Conservation (phyloP, 2,888 invertebrate species). For the Sialis fuliginosa region DNA sequence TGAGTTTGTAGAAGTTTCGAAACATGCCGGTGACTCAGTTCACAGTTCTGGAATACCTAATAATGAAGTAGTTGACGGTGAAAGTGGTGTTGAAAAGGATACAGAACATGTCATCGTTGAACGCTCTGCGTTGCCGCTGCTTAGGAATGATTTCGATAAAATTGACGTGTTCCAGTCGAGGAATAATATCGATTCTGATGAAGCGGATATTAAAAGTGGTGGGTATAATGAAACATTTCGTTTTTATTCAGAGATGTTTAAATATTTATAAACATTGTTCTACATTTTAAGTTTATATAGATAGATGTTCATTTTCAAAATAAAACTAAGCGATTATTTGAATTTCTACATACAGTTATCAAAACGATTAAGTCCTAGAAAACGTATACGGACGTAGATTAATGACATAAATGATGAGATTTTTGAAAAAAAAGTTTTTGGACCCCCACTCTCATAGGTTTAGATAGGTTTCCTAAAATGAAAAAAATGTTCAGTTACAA, state of each 20-base stretch:
- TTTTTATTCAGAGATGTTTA: not conserved
- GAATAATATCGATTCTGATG: conserved; percentile 32
- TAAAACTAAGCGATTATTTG: not conserved
- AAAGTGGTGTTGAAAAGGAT: not conserved
- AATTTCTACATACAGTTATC: not conserved
- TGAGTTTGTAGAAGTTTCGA: not conserved
- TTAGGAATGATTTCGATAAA: conserved; percentile 27
- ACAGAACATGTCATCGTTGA: conserved; percentile 27
- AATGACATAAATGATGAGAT: too few species aligned
- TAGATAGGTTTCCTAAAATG: too few species aligned
- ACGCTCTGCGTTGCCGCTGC: conserved; percentile 36
- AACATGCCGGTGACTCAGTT: not conserved
- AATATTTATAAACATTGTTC: not conserved
- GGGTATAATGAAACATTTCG: not conserved
- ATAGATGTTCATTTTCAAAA: not conserved
- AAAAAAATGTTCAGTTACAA: too few species aligned
- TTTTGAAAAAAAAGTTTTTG: too few species aligned
- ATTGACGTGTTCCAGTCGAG: conserved; percentile 30
- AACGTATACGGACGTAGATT: not conserved
- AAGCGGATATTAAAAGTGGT: conserved; percentile 23
- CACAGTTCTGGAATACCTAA: not conserved
- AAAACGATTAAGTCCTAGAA: not conserved
- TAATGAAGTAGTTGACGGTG: not conserved
- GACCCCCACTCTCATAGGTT: too few species aligned
- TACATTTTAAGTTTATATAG: not conserved